phyloP scores from a whole-genome alignment of 1,140 invertebrate genomes.

The Sinella curviseta region DNA sequence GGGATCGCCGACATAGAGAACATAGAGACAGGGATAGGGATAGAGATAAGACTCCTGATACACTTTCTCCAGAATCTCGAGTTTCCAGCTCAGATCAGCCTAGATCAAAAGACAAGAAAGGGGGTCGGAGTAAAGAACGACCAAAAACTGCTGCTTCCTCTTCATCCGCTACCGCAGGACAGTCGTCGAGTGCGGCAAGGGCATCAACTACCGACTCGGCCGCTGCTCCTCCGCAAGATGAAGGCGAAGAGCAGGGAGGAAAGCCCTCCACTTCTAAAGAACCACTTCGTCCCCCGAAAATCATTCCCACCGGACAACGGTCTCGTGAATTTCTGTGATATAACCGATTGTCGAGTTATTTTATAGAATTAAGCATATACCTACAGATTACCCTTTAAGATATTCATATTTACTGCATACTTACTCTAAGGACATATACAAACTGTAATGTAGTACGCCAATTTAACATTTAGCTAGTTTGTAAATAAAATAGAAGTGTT shows the following conservation, averaged over 20 bases:
- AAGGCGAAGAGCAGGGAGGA: constrained; percentile 53
- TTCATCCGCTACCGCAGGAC: constrained; percentile 30
- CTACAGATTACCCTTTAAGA: not conserved
- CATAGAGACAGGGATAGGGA: constrained; percentile 32
- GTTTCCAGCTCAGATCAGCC: constrained; percentile 38
- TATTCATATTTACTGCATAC: too few relatives aligned
- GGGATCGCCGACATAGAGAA: not conserved
- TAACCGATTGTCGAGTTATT: constrained; percentile 15
- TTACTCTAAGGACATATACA: too few relatives aligned
- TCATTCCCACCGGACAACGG: constrained; percentile 47
- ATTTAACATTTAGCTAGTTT: too few relatives aligned
- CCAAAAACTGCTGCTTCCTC: constrained; percentile 32
- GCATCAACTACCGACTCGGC: constrained; percentile 47
- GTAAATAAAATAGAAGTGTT: too few relatives aligned
- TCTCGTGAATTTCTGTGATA: constrained; percentile 51
- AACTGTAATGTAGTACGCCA: too few relatives aligned
- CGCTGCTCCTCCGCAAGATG: constrained; percentile 50
- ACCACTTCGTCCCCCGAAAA: constrained; percentile 44
- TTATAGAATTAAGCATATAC: not conserved
- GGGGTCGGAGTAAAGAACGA: constrained; percentile 35
- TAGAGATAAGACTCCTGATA: constrained; percentile 45
- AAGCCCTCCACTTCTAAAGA: constrained; percentile 47
- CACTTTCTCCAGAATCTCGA: constrained; percentile 44
- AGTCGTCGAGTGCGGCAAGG: constrained; percentile 7
- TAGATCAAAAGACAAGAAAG: constrained; percentile 31